A percentile compares a stretch with the other conserved stretches of the same genome.
Conservation (phyloP, 2,113 vertebrate genomes). For the Boleophthalmus pectinirostris region DNA sequence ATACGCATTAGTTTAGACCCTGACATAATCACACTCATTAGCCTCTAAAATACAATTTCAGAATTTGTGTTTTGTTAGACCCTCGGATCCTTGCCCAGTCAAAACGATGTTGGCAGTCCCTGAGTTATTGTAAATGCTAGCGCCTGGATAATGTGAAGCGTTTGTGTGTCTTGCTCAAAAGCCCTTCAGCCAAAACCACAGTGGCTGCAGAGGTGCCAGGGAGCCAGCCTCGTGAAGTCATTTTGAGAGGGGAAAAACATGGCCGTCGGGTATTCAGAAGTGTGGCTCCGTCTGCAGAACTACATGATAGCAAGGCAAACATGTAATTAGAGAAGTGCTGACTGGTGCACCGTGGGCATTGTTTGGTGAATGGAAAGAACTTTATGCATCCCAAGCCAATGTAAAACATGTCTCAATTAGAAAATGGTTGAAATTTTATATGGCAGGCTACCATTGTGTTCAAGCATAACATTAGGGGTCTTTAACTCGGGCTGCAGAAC, state of each 20-base stretch:
- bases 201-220: conserved; percentile 57
- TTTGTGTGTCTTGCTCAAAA: conserved; percentile 52
- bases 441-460: neutral
- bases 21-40: conserved; percentile 22
- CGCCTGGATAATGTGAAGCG: conserved; percentile 57
- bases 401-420: conserved; percentile 27
- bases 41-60: conserved; percentile 45
- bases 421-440: conserved; percentile 31
- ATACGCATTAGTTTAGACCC: conserved; percentile 32
- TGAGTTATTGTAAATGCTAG: conserved; percentile 34
- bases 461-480: neutral
- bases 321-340: conserved; percentile 69
- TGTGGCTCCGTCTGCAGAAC: conserved; percentile 45
- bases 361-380: conserved; percentile 47
- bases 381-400: conserved; percentile 17
- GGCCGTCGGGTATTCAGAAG: conserved; percentile 50
- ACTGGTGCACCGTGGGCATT: conserved; percentile 57
- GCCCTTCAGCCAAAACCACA: conserved; percentile 48
- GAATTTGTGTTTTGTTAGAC: conserved; percentile 34
- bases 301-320: conserved; percentile 64
- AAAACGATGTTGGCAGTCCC: conserved; percentile 36
- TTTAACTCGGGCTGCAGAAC: conserved; percentile 11
- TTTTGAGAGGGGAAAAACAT: conserved; percentile 52
- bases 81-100: conserved; percentile 30
- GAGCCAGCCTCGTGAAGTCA: conserved; percentile 52